Evolutionary conservation across 2,797 vertebrate genomes (phyloP).

Genomic region (Neomorphus geoffroyi): DNA sequence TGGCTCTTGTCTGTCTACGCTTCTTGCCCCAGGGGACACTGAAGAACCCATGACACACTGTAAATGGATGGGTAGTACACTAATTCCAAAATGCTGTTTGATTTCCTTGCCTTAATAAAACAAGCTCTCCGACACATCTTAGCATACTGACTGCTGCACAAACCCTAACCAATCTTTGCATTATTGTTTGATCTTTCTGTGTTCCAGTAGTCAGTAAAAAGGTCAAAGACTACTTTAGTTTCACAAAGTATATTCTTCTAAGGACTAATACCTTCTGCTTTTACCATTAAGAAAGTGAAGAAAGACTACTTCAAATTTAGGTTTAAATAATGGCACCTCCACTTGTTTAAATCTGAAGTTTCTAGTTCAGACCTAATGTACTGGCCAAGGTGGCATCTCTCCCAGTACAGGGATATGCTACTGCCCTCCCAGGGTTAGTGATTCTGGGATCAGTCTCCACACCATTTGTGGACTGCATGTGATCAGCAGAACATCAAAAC

Average conservation of each 20-base stretch:
- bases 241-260: too few species aligned
- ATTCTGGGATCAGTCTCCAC: not conserved
- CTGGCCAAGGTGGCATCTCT: not conserved
- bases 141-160: not conserved
- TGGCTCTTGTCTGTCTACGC: not conserved
- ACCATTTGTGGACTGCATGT: not conserved
- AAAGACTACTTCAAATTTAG: not conserved
- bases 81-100: not conserved
- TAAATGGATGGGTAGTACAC: not conserved
- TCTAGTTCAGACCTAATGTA: not conserved
- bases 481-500: not conserved
- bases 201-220: too few species aligned
- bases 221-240: too few species aligned
- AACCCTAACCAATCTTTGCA: too few species aligned
- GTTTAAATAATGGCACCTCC: not conserved
- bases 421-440: not conserved
- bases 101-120: not conserved
- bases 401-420: fast-evolving
- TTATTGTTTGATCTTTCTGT: too few species aligned
- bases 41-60: not conserved
- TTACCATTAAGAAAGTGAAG: too few species aligned
- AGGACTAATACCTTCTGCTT: too few species aligned
- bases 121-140: not conserved
- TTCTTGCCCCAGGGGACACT: not conserved
- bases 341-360: not conserved